A percentile compares a stretch with the other conserved stretches of the same genome.
These are phyloP conservation scores for Heliangelus exortis DNA, from an alignment of 2,797 vertebrate species.

Conservation along the genomic window DNA sequence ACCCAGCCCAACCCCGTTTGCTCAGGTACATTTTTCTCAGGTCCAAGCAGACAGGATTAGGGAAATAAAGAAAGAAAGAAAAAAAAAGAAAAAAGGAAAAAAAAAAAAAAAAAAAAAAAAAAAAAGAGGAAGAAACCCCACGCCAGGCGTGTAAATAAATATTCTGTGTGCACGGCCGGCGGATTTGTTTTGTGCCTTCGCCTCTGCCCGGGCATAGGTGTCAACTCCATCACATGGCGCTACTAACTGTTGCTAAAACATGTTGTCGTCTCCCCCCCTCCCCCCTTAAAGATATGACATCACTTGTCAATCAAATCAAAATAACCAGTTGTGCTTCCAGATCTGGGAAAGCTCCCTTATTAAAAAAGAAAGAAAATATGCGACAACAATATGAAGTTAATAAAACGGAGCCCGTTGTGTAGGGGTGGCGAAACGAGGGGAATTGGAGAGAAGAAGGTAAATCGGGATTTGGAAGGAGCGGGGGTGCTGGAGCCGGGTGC, in stretches of 20 bases:
- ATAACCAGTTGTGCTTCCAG: constrained; percentile 19
- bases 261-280: neutral
- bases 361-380: neutral
- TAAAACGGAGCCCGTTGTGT: neutral
- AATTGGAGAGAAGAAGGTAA: neutral
- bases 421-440: no score
- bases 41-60: neutral
- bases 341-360: neutral
- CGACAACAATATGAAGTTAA: neutral
- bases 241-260: constrained; percentile 39
- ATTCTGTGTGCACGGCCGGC: neutral
- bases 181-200: constrained; percentile 21
- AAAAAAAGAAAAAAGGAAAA: no score
- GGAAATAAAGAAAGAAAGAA: rapidly evolving
- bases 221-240: constrained; percentile 12
- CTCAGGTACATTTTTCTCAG: neutral
- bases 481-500: neutral
- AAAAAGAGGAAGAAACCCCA: neutral
- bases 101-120: neutral
- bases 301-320: constrained; percentile 42
- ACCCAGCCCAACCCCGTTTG: neutral
- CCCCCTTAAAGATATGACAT: constrained; percentile 39
- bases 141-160: neutral
- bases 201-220: constrained; percentile 5
- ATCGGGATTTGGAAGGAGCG: neutral